Percentiles rank a stretch among this genome's conserved stretches.
phyloP scores from a whole-genome alignment of 2,113 vertebrate genomes.

The Martes martes region DNA sequence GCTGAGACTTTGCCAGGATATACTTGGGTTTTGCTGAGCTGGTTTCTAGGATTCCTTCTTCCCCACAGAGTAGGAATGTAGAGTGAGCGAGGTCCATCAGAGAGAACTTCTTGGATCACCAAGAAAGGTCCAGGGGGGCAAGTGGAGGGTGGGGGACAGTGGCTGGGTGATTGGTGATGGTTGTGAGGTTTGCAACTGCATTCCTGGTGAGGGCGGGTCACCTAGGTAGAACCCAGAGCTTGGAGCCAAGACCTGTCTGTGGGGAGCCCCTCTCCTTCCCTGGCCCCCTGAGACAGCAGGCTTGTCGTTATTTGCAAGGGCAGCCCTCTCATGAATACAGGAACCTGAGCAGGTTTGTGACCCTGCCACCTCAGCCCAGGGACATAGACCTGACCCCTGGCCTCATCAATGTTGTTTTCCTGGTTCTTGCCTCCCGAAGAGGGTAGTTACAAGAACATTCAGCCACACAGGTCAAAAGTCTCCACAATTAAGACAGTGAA shows the following conservation, averaged over 20 bases:
- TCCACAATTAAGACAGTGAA: constrained; percentile 61
- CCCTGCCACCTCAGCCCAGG: background rate
- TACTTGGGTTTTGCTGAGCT: constrained; percentile 61
- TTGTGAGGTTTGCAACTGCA: background rate
- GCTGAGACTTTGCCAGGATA: constrained; percentile 56
- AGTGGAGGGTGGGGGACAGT: too few species aligned
- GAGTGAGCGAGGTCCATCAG: constrained; percentile 56
- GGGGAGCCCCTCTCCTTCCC: background rate
- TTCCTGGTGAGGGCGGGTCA: background rate
- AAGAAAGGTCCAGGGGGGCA: background rate
- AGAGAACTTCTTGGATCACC: background rate
- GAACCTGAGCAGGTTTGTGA: background rate
- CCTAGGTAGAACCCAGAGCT: background rate
- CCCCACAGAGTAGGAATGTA: background rate
- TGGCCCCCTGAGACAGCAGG: background rate
- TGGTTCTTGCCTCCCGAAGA: constrained; percentile 11
- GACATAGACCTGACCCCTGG: background rate
- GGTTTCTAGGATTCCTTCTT: constrained; percentile 13
- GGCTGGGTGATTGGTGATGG: background rate
- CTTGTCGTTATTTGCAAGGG: background rate
- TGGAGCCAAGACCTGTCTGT: background rate
- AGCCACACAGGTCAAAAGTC: constrained; percentile 65
- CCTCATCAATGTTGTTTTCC: constrained; percentile 25
- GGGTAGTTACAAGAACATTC: constrained; percentile 52
- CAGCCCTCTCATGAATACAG: background rate